A percentile compares a stretch with the other conserved stretches of the same genome.
These are phyloP conservation scores for Turdus rufiventris DNA, from an alignment of 2,113 vertebrate genomes.

Conservation along the genomic window DNA sequence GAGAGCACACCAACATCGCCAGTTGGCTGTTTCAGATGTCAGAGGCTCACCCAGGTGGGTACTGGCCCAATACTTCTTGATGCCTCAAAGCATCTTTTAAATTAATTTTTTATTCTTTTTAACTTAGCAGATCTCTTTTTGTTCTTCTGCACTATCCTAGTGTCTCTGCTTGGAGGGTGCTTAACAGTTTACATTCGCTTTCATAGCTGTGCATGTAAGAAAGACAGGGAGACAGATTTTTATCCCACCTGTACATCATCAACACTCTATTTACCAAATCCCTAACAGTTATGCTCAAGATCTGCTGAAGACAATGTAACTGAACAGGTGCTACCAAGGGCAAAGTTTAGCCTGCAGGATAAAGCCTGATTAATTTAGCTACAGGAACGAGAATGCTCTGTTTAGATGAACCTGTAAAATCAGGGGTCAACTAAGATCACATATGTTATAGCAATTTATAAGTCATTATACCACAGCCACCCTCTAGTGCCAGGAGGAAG, in stretches of 20 bases:
- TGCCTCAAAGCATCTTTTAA: background rate
- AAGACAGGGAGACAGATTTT: background rate
- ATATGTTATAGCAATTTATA: conserved; percentile 60
- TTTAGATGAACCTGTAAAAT: conserved; percentile 72
- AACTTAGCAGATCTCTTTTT: background rate
- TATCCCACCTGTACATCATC: background rate
- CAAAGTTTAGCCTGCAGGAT: background rate
- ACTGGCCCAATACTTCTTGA: background rate
- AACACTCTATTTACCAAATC: background rate
- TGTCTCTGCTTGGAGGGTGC: background rate
- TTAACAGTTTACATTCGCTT: background rate
- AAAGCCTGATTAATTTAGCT: conserved; percentile 53
- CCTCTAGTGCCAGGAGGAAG: background rate
- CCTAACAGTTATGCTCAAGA: background rate
- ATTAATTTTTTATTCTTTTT: background rate
- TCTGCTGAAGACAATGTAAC: conserved; percentile 1
- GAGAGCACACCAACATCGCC: background rate
- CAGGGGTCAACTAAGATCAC: conserved; percentile 70
- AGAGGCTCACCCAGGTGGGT: background rate
- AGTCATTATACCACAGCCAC: background rate
- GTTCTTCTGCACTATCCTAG: background rate
- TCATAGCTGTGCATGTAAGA: background rate
- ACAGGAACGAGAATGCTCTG: conserved; percentile 61
- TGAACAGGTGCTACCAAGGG: conserved; percentile 40
- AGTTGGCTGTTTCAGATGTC: background rate